phyloP scores from a whole-genome alignment of 2,888 invertebrate species.

The Idaea biselata region DNA sequence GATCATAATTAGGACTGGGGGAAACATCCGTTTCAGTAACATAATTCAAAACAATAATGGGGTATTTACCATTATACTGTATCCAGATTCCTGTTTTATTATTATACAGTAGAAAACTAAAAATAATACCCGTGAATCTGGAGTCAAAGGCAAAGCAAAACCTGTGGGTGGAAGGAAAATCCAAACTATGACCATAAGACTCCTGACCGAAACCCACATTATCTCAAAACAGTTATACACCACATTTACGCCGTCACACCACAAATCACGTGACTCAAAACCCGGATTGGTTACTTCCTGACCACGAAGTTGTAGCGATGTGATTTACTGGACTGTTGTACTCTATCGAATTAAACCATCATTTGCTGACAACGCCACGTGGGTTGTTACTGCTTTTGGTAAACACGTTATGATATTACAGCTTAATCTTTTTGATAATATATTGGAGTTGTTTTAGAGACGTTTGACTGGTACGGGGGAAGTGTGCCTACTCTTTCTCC shows the following conservation, averaged over 20 bases:
- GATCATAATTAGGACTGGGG: too few species aligned
- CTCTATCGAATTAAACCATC: slow-evolving; percentile 34
- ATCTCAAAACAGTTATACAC: slow-evolving; percentile 8
- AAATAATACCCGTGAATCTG: neutral
- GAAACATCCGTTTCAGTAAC: too few species aligned
- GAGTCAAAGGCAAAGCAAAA: neutral
- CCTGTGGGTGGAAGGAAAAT: neutral
- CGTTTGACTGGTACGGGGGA: too few species aligned
- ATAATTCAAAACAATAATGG: too few species aligned
- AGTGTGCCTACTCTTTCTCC: too few species aligned
- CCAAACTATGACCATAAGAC: neutral
- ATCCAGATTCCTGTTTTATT: too few species aligned
- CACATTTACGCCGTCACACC: slow-evolving; percentile 14
- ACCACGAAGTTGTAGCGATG: slow-evolving; percentile 20
- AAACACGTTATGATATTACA: neutral
- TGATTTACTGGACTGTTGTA: slow-evolving; percentile 28
- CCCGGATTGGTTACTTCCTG: slow-evolving; percentile 20
- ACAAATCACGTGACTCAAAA: slow-evolving; percentile 10
- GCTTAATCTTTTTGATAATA: neutral
- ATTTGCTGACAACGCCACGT: slow-evolving; percentile 12
- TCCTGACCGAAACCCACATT: slow-evolving; percentile 6
- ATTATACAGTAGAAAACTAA: neutral
- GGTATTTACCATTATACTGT: too few species aligned
- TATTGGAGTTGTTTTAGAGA: neutral
- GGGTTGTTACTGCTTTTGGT: slow-evolving; percentile 1